Percentiles rank a stretch among this genome's conserved stretches.
Conservation (phyloP, 1,140 invertebrate genomes). For the Drosophila asahinai region DNA sequence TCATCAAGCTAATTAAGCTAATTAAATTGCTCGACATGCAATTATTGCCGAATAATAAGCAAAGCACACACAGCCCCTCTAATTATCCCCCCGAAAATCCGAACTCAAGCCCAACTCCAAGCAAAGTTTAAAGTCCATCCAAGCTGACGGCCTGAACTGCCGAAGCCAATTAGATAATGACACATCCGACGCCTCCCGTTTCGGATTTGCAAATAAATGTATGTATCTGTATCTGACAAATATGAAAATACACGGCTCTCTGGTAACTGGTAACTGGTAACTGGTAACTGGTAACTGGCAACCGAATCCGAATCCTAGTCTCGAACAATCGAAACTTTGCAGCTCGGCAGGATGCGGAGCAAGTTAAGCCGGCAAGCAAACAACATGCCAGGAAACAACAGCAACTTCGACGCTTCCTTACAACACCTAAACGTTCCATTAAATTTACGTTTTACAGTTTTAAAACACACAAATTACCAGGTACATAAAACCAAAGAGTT, state of each 20-base stretch:
- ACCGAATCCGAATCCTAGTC: not conserved
- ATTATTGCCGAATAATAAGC: conserved; percentile 2
- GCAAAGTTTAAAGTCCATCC: conserved; percentile 2
- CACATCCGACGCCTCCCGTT: conserved; percentile 4
- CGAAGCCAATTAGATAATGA: conserved; percentile 28
- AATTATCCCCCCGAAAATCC: not conserved
- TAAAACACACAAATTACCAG: conserved; percentile 76
- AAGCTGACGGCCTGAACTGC: not conserved
- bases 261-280: not conserved
- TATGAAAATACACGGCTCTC: conserved; percentile 14
- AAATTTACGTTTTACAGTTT: conserved; percentile 81
- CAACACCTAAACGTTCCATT: conserved; percentile 81
- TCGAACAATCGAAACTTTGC: conserved; percentile 41
- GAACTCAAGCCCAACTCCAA: no score
- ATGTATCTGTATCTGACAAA: conserved; percentile 6
- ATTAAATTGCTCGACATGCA: conserved; percentile 10
- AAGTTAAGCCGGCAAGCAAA: conserved; percentile 34
- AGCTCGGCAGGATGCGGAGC: conserved; percentile 1
- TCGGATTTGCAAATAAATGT: not conserved
- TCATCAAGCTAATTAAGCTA: conserved; percentile 10
- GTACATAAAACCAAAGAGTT: conserved; percentile 72
- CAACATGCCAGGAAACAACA: conserved; percentile 39
- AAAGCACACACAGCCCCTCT: not conserved
- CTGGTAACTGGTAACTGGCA: not conserved
- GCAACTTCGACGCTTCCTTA: conserved; percentile 38